phyloP scores from a whole-genome alignment of 2,888 invertebrate genomes.

The Polydrusus tereticollis region DNA sequence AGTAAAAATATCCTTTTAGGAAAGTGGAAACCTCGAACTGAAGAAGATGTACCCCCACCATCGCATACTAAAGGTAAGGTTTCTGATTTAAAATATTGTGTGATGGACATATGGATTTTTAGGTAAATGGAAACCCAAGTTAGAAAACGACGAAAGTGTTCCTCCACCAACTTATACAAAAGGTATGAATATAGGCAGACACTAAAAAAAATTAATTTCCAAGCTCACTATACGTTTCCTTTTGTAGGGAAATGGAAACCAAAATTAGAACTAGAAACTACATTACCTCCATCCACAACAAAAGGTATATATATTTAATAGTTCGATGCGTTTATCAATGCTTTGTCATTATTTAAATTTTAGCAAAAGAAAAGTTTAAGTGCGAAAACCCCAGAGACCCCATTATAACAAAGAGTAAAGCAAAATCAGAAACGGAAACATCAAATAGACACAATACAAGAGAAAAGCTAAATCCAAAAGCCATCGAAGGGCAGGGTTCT shows the following conservation, averaged over 20 bases:
- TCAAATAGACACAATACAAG: not conserved
- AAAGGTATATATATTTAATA: conserved; percentile 4
- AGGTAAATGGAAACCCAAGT: conserved; percentile 75
- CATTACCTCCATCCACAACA: conserved; percentile 37
- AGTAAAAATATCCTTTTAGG: conserved; percentile 1
- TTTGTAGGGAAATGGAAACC: conserved; percentile 70
- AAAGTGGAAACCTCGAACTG: conserved; percentile 56
- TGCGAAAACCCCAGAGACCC: not conserved
- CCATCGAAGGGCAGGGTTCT: not conserved
- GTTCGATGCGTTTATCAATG: not conserved
- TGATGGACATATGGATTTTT: not conserved
- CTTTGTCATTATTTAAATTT: not conserved
- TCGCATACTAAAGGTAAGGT: conserved; percentile 27
- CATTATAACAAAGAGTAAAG: not conserved
- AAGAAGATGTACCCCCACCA: conserved; percentile 33
- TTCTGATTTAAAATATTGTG: not conserved
- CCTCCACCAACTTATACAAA: conserved; percentile 69
- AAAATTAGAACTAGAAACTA: conserved; percentile 60
- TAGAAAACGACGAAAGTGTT: conserved; percentile 35
- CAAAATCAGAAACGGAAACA: not conserved
- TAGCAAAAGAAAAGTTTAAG: conserved; percentile 22
- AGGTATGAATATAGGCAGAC: no score
- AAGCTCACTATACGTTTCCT: not conserved
- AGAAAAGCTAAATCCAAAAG: not conserved
- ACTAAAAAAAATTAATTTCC: no score